phyloP scores from a whole-genome alignment of 2,888 invertebrate species.

The Anoplius nigerrimus region DNA sequence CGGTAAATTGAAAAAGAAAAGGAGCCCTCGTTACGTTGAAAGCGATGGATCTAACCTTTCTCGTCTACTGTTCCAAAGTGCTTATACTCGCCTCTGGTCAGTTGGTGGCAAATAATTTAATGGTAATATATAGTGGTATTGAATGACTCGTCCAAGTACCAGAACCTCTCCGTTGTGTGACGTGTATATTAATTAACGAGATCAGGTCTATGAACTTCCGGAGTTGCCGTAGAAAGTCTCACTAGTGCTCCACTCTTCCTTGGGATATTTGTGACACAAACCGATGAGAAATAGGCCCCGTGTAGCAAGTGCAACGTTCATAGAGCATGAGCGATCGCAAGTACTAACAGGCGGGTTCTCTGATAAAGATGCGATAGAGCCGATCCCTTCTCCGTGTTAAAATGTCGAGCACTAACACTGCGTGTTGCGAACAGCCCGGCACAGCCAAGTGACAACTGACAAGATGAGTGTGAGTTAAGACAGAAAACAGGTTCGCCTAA shows the following conservation, averaged over 20 bases:
- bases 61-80: too few species aligned
- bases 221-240: background rate
- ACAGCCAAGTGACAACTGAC: slow-evolving; percentile 24
- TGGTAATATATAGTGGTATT: too few species aligned
- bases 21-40: too few species aligned
- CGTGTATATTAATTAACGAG: slow-evolving; percentile 6
- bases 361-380: slow-evolving; percentile 33
- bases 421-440: slow-evolving; percentile 1
- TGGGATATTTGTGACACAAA: slow-evolving; percentile 4
- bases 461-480: background rate
- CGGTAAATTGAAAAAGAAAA: too few species aligned
- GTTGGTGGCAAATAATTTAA: too few species aligned
- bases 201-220: slow-evolving; percentile 13
- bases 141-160: too few species aligned
- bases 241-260: background rate
- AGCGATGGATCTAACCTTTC: too few species aligned
- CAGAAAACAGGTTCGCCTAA: too few species aligned
- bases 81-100: too few species aligned
- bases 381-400: slow-evolving; percentile 7
- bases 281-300: slow-evolving; percentile 17
- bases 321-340: slow-evolving; percentile 25
- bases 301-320: slow-evolving; percentile 35
- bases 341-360: slow-evolving; percentile 45
- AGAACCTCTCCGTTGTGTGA: too few species aligned
- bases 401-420: slow-evolving; percentile 11